Percentiles rank a stretch among this genome's conserved stretches.
Conservation (phyloP, 2,888 invertebrate species). For the Eugnorisma glareosa region DNA sequence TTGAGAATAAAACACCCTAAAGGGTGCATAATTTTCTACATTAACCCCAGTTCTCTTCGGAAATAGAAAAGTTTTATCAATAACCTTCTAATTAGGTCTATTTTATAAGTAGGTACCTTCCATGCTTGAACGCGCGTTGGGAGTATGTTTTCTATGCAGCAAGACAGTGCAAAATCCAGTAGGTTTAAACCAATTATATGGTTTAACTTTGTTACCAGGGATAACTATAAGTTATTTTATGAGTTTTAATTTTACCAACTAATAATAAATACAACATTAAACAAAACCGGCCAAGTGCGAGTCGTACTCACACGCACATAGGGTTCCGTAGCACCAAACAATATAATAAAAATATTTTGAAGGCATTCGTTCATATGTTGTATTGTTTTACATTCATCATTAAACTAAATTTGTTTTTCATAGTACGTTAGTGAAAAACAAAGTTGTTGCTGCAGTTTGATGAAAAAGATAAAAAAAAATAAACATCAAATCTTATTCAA, state of each 20-base stretch:
- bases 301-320: too few relatives aligned
- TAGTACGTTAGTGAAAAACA: too few relatives aligned
- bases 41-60: background rate
- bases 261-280: too few relatives aligned
- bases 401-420: too few relatives aligned
- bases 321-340: too few relatives aligned
- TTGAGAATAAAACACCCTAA: conserved; percentile 23
- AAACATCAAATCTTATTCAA: too few relatives aligned
- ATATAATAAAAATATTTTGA: too few relatives aligned
- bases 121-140: background rate
- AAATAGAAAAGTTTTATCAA: background rate
- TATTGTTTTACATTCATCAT: too few relatives aligned
- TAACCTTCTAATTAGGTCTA: background rate
- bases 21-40: conserved; percentile 47
- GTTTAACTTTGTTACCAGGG: background rate
- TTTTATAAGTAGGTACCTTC: background rate
- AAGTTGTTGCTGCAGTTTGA: too few relatives aligned
- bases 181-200: background rate
- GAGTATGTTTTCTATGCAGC: background rate
- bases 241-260: background rate
- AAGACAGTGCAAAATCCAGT: background rate
- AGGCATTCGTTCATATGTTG: too few relatives aligned
- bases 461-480: too few relatives aligned
- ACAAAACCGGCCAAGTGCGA: too few relatives aligned
- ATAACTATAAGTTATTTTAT: background rate